phyloP scores from a whole-genome alignment of 2,113 vertebrate species.

The Stictonetta naevosa region DNA sequence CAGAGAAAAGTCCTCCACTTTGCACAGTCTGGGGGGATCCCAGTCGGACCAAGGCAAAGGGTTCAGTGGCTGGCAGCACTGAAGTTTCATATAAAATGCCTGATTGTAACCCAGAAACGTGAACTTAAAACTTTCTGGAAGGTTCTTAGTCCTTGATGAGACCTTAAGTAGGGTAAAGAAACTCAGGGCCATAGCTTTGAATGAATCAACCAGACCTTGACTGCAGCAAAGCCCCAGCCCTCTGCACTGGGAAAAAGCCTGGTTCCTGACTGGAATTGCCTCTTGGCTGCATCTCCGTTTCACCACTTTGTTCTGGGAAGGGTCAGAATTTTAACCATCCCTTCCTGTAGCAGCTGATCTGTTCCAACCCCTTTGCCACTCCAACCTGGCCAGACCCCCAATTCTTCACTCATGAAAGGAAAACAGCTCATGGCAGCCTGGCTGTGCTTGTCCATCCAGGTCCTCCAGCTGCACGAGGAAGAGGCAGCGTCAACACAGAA shows the following conservation, averaged over 20 bases:
- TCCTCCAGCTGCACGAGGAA: background rate
- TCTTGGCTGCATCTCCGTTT: background rate
- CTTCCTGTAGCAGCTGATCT: background rate
- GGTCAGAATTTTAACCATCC: background rate
- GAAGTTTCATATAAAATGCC: background rate
- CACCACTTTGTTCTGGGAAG: background rate
- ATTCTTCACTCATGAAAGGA: background rate
- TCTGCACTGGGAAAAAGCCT: background rate
- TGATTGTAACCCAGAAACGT: background rate
- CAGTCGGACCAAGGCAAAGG: background rate
- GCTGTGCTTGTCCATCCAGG: background rate
- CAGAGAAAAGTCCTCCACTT: background rate
- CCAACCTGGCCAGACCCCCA: background rate
- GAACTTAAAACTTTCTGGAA: background rate
- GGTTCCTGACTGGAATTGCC: background rate
- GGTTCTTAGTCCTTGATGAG: background rate
- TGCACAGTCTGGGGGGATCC: background rate
- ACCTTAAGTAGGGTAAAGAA: background rate
- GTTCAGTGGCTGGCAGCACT: background rate
- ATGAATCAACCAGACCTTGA: background rate
- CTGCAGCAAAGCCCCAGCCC: background rate
- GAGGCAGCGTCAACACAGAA: accelerated
- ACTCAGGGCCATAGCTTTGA: background rate
- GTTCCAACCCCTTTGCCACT: background rate
- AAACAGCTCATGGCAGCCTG: background rate